Conservation (phyloP, 2,797 vertebrate genomes). For the Netta rufina region DNA sequence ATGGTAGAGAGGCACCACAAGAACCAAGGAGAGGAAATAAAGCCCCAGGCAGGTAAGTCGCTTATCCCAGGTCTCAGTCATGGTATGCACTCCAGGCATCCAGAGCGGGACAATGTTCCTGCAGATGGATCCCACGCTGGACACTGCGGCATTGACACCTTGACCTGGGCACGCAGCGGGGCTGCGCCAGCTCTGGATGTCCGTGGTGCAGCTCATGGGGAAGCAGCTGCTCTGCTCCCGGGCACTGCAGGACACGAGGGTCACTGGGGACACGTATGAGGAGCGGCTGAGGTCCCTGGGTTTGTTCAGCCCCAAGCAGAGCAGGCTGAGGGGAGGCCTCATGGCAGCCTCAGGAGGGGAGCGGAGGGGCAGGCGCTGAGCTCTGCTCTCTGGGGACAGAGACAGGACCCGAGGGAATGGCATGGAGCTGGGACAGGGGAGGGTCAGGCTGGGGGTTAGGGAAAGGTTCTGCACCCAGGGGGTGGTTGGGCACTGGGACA, state of each 20-base stretch:
- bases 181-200: background rate
- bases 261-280: background rate
- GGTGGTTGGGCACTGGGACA: too few relatives aligned
- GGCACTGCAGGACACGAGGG: background rate
- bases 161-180: fast-evolving
- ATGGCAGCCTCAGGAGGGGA: too few relatives aligned
- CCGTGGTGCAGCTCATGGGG: background rate
- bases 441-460: too few relatives aligned
- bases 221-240: background rate
- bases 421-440: too few relatives aligned
- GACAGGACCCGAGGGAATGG: too few relatives aligned
- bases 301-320: too few relatives aligned
- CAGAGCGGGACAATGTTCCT: background rate
- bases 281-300: too few relatives aligned
- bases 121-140: background rate
- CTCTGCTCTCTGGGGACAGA: too few relatives aligned
- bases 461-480: too few relatives aligned
- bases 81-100: background rate
- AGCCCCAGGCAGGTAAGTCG: background rate
- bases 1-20: background rate
- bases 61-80: background rate
- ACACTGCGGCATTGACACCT: fast-evolving
- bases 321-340: too few relatives aligned
- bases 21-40: background rate
- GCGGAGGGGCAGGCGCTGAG: too few relatives aligned